Evolutionary conservation across 2,113 vertebrate genomes (phyloP), one percentile per base, ranked within the genome.

Genomic region (Pangasianodon hypophthalmus): DNA sequence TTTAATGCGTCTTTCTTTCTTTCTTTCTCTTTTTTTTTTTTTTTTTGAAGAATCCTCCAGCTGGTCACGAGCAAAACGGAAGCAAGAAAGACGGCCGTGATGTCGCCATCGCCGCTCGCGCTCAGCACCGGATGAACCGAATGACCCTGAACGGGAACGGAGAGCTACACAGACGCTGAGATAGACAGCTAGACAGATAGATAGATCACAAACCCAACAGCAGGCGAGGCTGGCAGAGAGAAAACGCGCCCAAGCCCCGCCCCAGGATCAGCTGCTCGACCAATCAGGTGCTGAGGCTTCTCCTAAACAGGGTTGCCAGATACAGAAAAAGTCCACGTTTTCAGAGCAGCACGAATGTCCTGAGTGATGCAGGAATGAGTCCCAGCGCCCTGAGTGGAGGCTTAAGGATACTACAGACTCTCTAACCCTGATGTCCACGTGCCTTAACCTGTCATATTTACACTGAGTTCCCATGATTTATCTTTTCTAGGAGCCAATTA

Each of bases 111-210:
- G 86, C 80, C 85, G 81, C 90, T 37, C 77, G 64, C 90, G 77
- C 84, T 88, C 71, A 85, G 82, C 82, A 62, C 84, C 91, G 86
- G 88, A 87, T 90, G 87, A 92, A 90, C 89, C 52, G 88, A 90
- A 85, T 92, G 92, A 92, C 92, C 92, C 90, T 89, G 90, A 62
- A 87, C 88, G 67, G 62, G 82, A 50, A 8, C 84, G 16, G 41
- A 18, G 52, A 18, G 80, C n/a, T 37, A 37, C n/a, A 37, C 19
- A 84, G 54, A 83, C 75, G 24, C 44, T 29, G n/a, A 83, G 80
- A 60, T 24, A 84, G 81, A 60, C 32, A 84, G 54, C 18, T 58
- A 41, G 52, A 77, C 14, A 80, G 52, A 58, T 18, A 7, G 73
- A 77, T 58, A 54, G 84, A 85, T 85, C 62, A 48, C 84, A 50